A percentile compares a stretch with the other conserved stretches of the same genome.
Conservation (phyloP, 1,140 invertebrate genomes). For the Leptinotarsa undecemlineata region DNA sequence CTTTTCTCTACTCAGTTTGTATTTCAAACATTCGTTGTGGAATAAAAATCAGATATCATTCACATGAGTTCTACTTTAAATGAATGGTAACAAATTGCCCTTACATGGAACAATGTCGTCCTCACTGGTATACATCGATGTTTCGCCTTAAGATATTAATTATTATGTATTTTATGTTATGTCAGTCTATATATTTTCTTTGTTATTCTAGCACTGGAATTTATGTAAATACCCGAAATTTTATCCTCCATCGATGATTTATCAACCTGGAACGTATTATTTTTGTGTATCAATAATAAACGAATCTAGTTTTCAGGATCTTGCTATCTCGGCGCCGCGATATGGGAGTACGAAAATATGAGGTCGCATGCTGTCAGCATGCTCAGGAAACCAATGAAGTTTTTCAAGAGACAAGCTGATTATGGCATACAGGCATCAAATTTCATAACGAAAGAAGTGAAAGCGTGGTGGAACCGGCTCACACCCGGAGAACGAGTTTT, state of each 20-base stretch:
- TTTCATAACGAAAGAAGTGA: conserved; percentile 63
- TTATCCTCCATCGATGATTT: neutral
- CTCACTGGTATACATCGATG: too few species aligned
- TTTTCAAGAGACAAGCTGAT: conserved; percentile 43
- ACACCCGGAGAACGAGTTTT: conserved; percentile 78
- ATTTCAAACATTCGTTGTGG: too few species aligned
- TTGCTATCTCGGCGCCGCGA: conserved; percentile 73
- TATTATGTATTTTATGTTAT: too few species aligned
- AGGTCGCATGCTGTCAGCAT: conserved; percentile 64
- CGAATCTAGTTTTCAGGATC: conserved; percentile 70
- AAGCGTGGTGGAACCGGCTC: conserved; percentile 75
- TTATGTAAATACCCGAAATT: neutral
- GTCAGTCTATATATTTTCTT: too few species aligned
- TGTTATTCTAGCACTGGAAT: neutral
- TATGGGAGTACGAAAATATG: conserved; percentile 88
- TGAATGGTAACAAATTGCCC: too few species aligned
- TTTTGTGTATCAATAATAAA: conserved; percentile 24
- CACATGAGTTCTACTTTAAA: too few species aligned
- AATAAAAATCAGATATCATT: too few species aligned
- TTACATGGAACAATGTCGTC: too few species aligned
- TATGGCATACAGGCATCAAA: conserved; percentile 10
- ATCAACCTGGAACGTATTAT: conserved; percentile 20
- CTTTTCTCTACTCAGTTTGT: too few species aligned
- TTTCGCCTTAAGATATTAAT: too few species aligned
- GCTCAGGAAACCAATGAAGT: conserved; percentile 60